These are phyloP conservation scores for Apodemus agrarius DNA, from an alignment of 2,797 vertebrate genomes.

Conservation along the genomic window DNA sequence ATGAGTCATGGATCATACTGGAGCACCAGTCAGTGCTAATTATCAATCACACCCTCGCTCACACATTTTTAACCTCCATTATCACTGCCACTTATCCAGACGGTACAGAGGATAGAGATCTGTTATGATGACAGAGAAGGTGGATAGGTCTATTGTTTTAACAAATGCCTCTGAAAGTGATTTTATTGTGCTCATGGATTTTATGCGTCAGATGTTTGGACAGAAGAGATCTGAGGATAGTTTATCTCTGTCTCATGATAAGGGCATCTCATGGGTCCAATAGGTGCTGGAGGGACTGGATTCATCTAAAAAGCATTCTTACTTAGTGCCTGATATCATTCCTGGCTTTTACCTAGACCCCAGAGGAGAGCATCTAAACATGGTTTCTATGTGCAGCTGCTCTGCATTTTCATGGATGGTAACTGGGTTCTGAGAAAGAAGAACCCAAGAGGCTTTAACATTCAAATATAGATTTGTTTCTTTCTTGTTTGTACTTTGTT, in stretches of 20 bases:
- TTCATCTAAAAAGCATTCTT: neutral
- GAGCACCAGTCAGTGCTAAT: accelerated
- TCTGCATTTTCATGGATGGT: neutral
- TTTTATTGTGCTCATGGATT: neutral
- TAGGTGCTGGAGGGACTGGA: neutral
- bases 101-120: neutral
- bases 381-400: neutral
- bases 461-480: neutral
- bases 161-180: neutral
- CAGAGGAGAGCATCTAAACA: neutral
- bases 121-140: constrained; percentile 21
- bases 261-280: neutral
- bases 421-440: neutral
- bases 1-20: neutral
- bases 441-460: neutral
- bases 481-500: neutral
- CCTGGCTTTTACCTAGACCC: neutral
- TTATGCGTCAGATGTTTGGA: neutral
- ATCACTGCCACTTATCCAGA: neutral
- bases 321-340: neutral
- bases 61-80: neutral
- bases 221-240: too few species aligned
- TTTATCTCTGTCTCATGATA: neutral
- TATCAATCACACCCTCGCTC: neutral
- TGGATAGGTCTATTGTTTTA: neutral